A percentile compares a stretch with the other conserved stretches of the same genome.
Conservation (phyloP, 2,888 invertebrate species). For the Invenusta paracnida region DNA sequence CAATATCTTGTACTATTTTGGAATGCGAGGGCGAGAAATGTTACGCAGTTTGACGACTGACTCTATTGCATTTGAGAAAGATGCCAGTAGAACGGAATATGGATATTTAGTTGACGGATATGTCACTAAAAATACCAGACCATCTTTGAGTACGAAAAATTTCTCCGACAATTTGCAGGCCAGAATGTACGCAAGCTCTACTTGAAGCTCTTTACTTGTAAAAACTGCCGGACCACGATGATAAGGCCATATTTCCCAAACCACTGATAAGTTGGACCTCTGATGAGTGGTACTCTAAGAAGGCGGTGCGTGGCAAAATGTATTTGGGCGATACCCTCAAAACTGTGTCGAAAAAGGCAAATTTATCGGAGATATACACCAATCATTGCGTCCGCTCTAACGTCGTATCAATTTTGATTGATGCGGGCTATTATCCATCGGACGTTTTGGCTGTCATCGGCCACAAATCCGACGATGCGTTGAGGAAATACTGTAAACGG, state of each 20-base stretch:
- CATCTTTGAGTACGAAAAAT: neutral
- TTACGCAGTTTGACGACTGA: neutral
- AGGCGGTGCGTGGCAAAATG: neutral
- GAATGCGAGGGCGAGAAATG: neutral
- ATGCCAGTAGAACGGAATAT: neutral
- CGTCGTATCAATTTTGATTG: neutral
- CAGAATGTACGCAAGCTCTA: neutral
- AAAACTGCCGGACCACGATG: neutral
- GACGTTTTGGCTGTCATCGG: neutral
- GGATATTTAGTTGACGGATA: neutral
- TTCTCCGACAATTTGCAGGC: neutral
- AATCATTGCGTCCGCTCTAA: neutral
- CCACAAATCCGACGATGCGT: neutral
- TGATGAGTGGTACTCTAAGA: neutral
- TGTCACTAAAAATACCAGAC: constrained; percentile 3
- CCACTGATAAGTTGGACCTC: neutral
- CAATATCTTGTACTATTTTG: neutral
- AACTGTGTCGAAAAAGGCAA: neutral
- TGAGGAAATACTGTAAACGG: neutral
- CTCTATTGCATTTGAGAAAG: neutral
- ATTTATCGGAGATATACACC: neutral
- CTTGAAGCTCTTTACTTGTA: neutral
- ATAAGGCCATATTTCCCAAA: neutral
- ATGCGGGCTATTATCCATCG: neutral
- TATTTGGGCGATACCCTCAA: neutral